phyloP scores from a whole-genome alignment of 2,888 invertebrate species.

The Lithodes maja region DNA sequence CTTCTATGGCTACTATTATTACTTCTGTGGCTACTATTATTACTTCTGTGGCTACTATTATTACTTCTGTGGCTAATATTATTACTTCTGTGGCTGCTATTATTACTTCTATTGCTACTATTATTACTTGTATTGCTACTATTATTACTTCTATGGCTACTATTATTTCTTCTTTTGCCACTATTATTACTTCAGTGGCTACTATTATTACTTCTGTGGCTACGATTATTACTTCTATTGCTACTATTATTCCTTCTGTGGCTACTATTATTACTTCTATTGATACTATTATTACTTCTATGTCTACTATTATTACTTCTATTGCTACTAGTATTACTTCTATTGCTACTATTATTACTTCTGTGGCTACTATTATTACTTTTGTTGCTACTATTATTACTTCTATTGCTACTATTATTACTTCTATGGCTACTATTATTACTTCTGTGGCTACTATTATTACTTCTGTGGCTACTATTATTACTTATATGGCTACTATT shows the following conservation, averaged over 20 bases:
- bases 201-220: no score
- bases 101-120: not conserved
- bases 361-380: no score
- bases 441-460: constrained; percentile 16
- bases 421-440: not conserved
- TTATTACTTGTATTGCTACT: not conserved
- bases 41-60: not conserved
- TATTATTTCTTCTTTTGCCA: not conserved
- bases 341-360: no score
- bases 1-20: not conserved
- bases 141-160: not conserved
- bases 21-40: not conserved
- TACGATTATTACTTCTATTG: no score
- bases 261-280: no score
- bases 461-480: not conserved
- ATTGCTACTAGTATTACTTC: not conserved
- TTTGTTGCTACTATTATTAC: no score
- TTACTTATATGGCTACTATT: not conserved
- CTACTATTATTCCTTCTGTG: no score
- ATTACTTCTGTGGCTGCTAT: no score
- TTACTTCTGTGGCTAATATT: not conserved
- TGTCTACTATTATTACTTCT: no score
- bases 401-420: not conserved
- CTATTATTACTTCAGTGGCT: not conserved
- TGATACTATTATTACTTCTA: no score